Conservation (phyloP, 2,888 invertebrate genomes). For the Thalpophila matura region DNA sequence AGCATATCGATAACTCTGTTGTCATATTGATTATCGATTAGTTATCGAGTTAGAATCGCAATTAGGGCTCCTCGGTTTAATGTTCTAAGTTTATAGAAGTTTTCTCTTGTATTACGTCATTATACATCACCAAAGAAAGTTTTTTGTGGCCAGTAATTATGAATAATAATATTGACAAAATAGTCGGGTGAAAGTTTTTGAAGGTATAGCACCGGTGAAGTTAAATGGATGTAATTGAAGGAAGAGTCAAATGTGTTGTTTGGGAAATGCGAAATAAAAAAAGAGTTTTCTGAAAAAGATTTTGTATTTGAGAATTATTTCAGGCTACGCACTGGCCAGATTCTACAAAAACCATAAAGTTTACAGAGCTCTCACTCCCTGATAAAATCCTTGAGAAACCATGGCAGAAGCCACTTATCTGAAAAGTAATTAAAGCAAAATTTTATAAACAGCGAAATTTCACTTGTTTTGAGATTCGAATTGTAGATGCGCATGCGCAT, state of each 20-base stretch:
- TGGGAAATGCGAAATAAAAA: neutral
- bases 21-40: conserved; percentile 27
- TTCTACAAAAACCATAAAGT: neutral
- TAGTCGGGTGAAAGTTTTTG: conserved; percentile 43
- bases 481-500: conserved; percentile 58
- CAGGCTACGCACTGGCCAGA: neutral
- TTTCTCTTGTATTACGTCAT: conserved; percentile 51
- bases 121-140: conserved; percentile 53
- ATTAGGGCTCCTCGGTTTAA: conserved; percentile 19
- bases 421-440: conserved; percentile 13
- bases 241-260: neutral
- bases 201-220: conserved; percentile 12
- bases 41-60: conserved; percentile 13
- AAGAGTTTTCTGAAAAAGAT: neutral
- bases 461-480: conserved; percentile 61
- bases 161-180: conserved; percentile 60
- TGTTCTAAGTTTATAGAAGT: conserved; percentile 18
- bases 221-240: conserved; percentile 9
- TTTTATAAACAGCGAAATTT: conserved; percentile 51
- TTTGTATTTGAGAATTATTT: neutral
- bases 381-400: neutral
- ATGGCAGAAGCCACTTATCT: neutral
- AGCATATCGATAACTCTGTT: conserved; percentile 41
- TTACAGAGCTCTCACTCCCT: neutral
- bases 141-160: conserved; percentile 54